Base-by-base conservation (phyloP, 2,888 invertebrate species). In the Aphidoletes aphidimyza region DNA sequence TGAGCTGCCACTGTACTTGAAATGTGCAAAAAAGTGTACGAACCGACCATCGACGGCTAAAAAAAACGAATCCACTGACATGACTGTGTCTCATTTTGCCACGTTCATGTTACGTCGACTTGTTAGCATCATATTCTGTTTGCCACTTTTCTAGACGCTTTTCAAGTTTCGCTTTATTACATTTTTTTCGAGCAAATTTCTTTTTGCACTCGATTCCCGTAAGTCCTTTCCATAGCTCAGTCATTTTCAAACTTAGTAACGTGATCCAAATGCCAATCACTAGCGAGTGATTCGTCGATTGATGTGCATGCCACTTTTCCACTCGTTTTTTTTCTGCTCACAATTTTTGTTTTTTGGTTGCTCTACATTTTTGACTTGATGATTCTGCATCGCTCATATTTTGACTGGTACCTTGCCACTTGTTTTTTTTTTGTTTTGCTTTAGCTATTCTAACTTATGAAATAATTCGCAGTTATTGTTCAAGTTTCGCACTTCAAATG, bases 61-160 rank as follows among this genome's bases (percentile, higher is more conserved):
- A 69, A n/a, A 30, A 69, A 30, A 69, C 22, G 54, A 54, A 26
- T 22, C 3, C 2, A 11, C 2, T 6, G 22, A 26, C 54, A 26
- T 5, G 54, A 54, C n/a, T 54, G 54, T 54, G 6, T 54, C 11
- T 69, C 69, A 69, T 69, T 30, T 14, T 69, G 30, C 69, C 69
- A 69, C 69, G 69, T 69, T 30, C 30, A 69, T 69, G 69, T 69
- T 54, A 69, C 69, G 69, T 14, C 30, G 30, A 30, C 69, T 69
- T 69, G 69, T 69, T 69, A 26, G 69, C 69, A 69, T 69, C 69
- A 30, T 69, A 69, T 69, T 69, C 69, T 69, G 69, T 69, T 69
- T 69, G 69, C 69, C 69, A 69, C 69, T 69, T 30, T 2, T 69
- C 30, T 69, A 30, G 30, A 2, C 30, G 69, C 30, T 69, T n/a